Conservation (phyloP, 2,113 vertebrate genomes). For the Poeciliopsis prolifica region DNA sequence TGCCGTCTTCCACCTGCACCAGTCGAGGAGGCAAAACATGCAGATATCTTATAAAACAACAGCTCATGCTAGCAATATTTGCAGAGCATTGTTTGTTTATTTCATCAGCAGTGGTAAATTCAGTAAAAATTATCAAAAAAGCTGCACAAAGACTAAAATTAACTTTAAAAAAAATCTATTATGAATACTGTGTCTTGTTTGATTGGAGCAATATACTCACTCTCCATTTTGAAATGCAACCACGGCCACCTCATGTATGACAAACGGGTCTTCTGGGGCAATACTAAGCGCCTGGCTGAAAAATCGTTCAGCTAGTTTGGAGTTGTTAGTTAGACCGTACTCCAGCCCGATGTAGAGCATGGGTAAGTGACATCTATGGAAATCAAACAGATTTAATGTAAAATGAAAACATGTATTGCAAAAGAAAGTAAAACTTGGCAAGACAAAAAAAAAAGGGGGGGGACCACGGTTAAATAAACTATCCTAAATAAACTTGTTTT, state of each 20-base stretch:
- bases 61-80: background rate
- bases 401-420: background rate
- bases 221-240: constrained; percentile 99
- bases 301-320: constrained; percentile 96
- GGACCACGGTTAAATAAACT: background rate
- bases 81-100: background rate
- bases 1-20: constrained; percentile 94
- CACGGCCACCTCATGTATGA: constrained; percentile 97
- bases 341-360: constrained; percentile 99
- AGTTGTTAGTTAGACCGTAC: constrained; percentile 98
- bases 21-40: constrained; percentile 1
- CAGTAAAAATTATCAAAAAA: background rate
- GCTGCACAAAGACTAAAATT: background rate
- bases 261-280: constrained; percentile 98
- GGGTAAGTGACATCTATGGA: constrained; percentile 90
- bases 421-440: background rate
- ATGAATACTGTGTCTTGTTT: background rate
- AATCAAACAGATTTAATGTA: background rate
- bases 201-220: constrained; percentile 82
- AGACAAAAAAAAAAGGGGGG: background rate
- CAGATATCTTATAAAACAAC: background rate
- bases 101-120: background rate
- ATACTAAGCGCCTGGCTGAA: constrained; percentile 97
- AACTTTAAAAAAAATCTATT: background rate
- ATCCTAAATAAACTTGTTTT: background rate